Conservation (phyloP, 1,140 invertebrate species). For the Zeugodacus cucurbitae region DNA sequence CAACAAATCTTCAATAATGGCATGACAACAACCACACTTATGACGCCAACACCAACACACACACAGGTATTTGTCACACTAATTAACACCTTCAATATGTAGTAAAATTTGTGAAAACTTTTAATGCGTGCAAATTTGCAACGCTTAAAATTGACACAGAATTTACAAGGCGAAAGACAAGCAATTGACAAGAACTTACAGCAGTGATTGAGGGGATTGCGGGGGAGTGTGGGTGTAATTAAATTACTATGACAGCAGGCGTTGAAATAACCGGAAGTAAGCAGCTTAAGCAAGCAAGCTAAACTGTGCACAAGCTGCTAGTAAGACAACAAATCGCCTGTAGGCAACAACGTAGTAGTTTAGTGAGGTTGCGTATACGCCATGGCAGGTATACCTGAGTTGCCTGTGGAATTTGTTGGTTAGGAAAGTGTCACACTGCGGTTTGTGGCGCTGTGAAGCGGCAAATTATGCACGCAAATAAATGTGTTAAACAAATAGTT, state of each 20-base stretch:
- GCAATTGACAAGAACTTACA: neutral
- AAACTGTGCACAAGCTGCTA: neutral
- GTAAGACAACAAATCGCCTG: neutral
- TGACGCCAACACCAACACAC: neutral
- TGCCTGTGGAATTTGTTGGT: neutral
- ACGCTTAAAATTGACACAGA: neutral
- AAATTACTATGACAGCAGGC: neutral
- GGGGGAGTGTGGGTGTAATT: neutral
- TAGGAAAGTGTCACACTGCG: neutral
- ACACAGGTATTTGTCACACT: neutral
- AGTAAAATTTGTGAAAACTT: neutral
- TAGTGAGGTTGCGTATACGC: neutral
- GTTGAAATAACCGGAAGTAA: neutral
- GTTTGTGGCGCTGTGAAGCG: neutral
- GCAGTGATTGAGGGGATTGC: too few species aligned
- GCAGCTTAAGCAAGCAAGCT: neutral
- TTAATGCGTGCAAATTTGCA: neutral
- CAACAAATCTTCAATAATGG: neutral
- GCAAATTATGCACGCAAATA: neutral
- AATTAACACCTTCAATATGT: constrained; percentile 10
- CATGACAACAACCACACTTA: neutral
- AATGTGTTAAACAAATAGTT: neutral
- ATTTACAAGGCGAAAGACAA: neutral
- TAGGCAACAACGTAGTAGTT: neutral
- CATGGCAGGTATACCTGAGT: neutral